Evolutionary conservation across 2,113 vertebrate species (phyloP).

Genomic region (Mormoops blainvillei): DNA sequence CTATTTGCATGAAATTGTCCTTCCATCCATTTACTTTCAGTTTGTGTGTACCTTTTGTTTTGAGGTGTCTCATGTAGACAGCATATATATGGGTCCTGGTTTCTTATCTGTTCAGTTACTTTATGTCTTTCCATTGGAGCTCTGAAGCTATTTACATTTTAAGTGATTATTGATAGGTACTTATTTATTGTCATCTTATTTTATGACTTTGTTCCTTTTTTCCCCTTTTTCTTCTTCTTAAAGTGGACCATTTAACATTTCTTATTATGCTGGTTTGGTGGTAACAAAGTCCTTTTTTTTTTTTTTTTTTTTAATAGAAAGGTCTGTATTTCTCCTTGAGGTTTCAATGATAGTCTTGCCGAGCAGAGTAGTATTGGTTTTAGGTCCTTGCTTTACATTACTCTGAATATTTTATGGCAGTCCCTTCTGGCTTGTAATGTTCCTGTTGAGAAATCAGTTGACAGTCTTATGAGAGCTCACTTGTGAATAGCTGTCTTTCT

Average conservation of each 20-base stretch:
- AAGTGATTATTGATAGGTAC: neutral
- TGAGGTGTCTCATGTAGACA: too few species aligned
- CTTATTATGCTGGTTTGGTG: neutral
- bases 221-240: neutral
- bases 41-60: neutral
- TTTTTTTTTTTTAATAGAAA: too few species aligned
- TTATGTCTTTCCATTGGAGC: neutral
- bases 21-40: neutral
- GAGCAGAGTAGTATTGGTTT: neutral
- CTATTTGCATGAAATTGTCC: neutral
- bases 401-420: neutral
- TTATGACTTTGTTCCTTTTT: neutral
- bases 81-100: too few species aligned
- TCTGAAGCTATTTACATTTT: neutral
- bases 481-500: neutral
- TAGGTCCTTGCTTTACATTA: neutral
- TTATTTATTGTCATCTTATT: neutral
- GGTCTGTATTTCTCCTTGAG: neutral
- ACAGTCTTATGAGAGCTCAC: neutral
- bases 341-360: neutral
- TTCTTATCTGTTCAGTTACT: too few species aligned
- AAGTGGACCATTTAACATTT: neutral
- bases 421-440: neutral
- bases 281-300: too few species aligned
- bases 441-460: neutral